Conservation (phyloP, 1,140 invertebrate genomes). For the Drosophila albomicans region DNA sequence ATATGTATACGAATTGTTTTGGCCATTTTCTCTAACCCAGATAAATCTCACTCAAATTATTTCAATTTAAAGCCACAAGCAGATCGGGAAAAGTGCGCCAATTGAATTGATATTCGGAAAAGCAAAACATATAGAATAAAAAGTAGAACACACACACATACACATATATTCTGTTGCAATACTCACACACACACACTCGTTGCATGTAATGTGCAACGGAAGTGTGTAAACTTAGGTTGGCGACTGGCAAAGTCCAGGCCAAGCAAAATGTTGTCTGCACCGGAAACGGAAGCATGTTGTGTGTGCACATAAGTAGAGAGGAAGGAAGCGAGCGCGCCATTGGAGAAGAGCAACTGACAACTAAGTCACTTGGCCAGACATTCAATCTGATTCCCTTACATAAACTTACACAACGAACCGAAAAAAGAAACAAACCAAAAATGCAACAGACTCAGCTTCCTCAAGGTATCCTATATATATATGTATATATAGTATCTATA, state of each 20-base stretch:
- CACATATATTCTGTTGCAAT: constrained; percentile 1
- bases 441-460: constrained; percentile 47
- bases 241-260: constrained; percentile 58
- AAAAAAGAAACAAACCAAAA: constrained; percentile 21
- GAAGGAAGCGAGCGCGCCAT: constrained; percentile 68
- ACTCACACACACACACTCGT: not conserved
- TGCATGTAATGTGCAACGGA: constrained; percentile 13
- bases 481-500: not conserved
- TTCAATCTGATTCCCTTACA: constrained; percentile 13
- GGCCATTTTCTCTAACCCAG: not conserved
- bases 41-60: constrained; percentile 53
- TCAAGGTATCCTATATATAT: not conserved
- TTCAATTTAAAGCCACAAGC: constrained; percentile 37
- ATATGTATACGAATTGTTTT: not conserved
- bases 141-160: constrained; percentile 57
- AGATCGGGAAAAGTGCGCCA: constrained; percentile 12
- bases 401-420: constrained; percentile 10
- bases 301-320: constrained; percentile 75
- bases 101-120: constrained; percentile 51
- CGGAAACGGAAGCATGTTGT: constrained; percentile 77
- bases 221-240: constrained; percentile 56
- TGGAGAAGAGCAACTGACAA: constrained; percentile 16
- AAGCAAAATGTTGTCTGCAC: constrained; percentile 72
- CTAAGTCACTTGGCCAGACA: constrained; percentile 5
- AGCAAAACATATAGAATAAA: constrained; percentile 26